Base-by-base conservation (phyloP, 2,888 invertebrate species). In the Gandaritis pyraliata region DNA sequence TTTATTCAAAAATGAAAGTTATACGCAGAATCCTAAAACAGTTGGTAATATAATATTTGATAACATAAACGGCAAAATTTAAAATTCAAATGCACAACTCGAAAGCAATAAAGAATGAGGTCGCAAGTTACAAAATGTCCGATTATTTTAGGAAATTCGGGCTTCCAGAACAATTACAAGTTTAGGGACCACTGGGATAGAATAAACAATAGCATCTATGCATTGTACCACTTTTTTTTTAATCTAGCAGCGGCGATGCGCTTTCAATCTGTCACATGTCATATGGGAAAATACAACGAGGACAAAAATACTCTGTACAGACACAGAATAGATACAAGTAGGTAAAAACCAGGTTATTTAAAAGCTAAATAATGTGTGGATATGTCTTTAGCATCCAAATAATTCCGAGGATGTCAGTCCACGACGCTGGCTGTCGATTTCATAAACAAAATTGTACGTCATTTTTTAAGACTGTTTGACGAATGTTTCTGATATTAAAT, bases 61-160 rank as follows among this genome's bases (percentile, higher is more conserved):
- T 49, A 18, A 49, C 33, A 2, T 15, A 49, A 49, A 49, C 12
- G 30, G 50, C 38, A 47, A 59, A 61, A 66, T 68, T 62, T 64
- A 64, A 66, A 66, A 62, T 68, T 64, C 64, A 68, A 68, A 68
- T 65, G 61, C 56, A 66, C 54, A 68, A 53, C 46, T 54, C 45
- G 52, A 57, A 43, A 51, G 51, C 51, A 53, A 61, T 63, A 63
- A 66, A 55, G 61, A 61, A 55, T 61, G 46, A 49, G 48, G 48
- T 18, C 30, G 47, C 53, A 58, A 57, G 57, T 60, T 58, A 60
- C 57, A 66, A 53, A 33, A 64, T 53, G 57, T 54, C 56, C 41
- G 55, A 58, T 55, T 58, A 63, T 57, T 55, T 61, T 55, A 39
- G 55, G 50, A 50, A 60, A 55, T 55, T 55, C 61, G 39, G 38